Conservation (phyloP, 2,888 invertebrate genomes). For the Lasioglossum marginatum region DNA sequence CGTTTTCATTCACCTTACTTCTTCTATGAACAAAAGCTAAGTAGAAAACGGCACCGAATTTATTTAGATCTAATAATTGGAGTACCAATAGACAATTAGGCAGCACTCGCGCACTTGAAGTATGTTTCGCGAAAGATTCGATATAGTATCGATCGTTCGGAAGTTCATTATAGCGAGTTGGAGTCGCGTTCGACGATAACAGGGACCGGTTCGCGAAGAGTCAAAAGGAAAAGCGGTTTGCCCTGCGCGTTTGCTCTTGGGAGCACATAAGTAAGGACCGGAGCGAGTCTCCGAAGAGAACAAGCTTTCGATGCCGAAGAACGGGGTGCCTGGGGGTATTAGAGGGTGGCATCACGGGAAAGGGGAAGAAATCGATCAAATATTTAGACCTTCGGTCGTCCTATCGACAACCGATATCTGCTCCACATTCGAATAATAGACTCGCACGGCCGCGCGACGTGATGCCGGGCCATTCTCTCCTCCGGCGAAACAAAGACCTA, state of each 20-base stretch:
- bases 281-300: slow-evolving; percentile 8
- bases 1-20: too few species aligned
- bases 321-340: not conserved
- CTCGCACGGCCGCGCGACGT: slow-evolving; percentile 65
- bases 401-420: slow-evolving; percentile 82
- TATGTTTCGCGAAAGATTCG: not conserved
- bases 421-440: slow-evolving; percentile 82
- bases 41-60: too few species aligned
- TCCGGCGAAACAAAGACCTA: slow-evolving; percentile 78
- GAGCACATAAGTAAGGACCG: slow-evolving; percentile 30
- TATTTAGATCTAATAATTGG: not conserved
- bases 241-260: not conserved
- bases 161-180: not conserved
- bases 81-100: not conserved
- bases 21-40: too few species aligned
- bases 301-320: slow-evolving; percentile 13
- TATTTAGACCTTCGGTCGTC: slow-evolving; percentile 71
- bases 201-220: not conserved
- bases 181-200: not conserved
- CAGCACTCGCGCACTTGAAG: not conserved
- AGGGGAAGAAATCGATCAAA: slow-evolving; percentile 67
- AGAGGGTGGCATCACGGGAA: slow-evolving; percentile 9
- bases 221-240: slow-evolving; percentile 10
- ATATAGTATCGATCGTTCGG: not conserved
- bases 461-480: slow-evolving; percentile 62